phyloP scores from a whole-genome alignment of 2,888 invertebrate species.

The Acanthosepion lycidas region DNA sequence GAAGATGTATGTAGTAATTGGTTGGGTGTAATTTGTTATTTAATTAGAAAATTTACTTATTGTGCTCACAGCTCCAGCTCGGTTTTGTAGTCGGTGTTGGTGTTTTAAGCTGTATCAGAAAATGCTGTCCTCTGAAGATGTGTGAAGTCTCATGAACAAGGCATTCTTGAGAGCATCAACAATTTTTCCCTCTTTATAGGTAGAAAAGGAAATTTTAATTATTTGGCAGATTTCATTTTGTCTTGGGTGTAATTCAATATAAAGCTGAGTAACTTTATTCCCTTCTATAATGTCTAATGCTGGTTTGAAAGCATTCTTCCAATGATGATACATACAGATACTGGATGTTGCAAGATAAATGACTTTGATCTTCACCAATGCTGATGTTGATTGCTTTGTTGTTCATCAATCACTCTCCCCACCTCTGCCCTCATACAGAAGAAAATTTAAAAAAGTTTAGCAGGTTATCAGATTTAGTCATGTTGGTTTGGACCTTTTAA shows the following conservation, averaged over 20 bases:
- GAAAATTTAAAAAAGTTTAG: background rate
- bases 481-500: background rate
- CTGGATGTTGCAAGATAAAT: background rate
- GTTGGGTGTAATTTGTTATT: too few relatives aligned
- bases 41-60: background rate
- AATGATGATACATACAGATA: background rate
- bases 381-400: background rate
- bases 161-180: background rate
- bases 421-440: too few relatives aligned
- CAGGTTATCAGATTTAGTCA: background rate
- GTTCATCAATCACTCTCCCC: too few relatives aligned
- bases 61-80: background rate
- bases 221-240: too few relatives aligned
- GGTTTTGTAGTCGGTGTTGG: background rate
- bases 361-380: background rate
- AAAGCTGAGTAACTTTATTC: too few relatives aligned
- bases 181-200: background rate
- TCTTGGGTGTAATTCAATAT: too few relatives aligned
- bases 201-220: too few relatives aligned
- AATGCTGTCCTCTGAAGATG: background rate
- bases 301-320: background rate
- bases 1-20: too few relatives aligned
- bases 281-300: background rate
- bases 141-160: background rate
- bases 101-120: background rate